phyloP scores from a whole-genome alignment of 2,797 vertebrate species.

The Cyclopterus lumpus region DNA sequence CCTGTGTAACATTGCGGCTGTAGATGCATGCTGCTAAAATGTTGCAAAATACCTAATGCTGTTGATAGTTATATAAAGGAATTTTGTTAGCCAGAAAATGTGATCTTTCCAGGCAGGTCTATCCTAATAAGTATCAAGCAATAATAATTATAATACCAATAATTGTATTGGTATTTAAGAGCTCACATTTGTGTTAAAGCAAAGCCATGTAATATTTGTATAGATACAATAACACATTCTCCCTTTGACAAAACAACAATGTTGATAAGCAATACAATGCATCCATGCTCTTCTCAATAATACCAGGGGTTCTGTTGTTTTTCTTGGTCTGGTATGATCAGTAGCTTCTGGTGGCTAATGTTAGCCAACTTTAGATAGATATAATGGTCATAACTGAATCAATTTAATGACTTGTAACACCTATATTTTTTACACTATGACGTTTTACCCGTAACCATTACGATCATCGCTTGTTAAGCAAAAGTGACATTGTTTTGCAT shows the following conservation, averaged over 20 bases:
- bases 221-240: not conserved
- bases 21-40: not conserved
- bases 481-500: not conserved
- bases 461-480: not conserved
- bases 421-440: not conserved
- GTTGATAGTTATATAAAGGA: not conserved
- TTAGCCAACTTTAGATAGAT: not conserved
- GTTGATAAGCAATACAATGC: not conserved
- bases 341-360: not conserved
- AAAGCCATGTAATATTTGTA: not conserved
- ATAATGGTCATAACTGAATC: no score
- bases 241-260: not conserved
- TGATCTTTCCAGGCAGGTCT: not conserved
- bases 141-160: no score
- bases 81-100: not conserved
- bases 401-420: not conserved
- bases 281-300: not conserved
- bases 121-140: not conserved
- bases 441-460: not conserved
- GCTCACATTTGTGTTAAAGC: not conserved
- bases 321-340: not conserved
- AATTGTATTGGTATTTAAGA: not conserved
- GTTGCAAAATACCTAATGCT: conserved; percentile 10
- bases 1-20: conserved; percentile 16
- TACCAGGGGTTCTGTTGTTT: not conserved